These are phyloP conservation scores for Eclectus roratus DNA, from an alignment of 2,113 vertebrate genomes.

Conservation along the genomic window DNA sequence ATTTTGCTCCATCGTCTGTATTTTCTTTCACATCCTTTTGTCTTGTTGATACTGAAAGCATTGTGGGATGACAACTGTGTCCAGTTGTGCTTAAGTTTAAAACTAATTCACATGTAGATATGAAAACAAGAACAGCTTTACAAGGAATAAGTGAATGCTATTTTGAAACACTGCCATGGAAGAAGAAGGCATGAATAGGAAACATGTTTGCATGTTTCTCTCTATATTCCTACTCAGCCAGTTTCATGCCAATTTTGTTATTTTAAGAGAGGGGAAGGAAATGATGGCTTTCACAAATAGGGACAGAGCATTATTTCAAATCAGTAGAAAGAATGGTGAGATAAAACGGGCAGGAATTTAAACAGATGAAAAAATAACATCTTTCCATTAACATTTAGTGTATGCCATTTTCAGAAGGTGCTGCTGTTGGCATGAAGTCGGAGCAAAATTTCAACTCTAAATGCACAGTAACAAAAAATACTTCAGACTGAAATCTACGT, in stretches of 20 bases:
- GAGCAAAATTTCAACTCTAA: neutral
- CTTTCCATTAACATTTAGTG: neutral
- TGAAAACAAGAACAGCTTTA: neutral
- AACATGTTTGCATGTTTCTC: neutral
- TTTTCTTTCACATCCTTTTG: neutral
- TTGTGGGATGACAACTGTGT: neutral
- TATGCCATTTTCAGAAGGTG: neutral
- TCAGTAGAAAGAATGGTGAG: neutral
- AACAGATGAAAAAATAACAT: neutral
- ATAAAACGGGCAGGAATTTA: neutral
- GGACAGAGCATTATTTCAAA: neutral
- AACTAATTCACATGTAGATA: neutral
- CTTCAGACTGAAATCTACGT: neutral
- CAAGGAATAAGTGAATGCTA: neutral
- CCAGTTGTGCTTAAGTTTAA: neutral
- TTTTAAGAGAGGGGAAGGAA: neutral
- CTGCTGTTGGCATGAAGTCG: neutral
- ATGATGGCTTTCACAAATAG: neutral
- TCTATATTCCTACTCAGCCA: neutral
- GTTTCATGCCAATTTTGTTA: neutral
- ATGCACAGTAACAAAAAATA: neutral
- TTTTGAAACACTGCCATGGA: neutral
- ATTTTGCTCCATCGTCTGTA: neutral
- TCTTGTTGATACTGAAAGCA: neutral
- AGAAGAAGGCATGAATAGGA: neutral